Conservation (phyloP, 2,888 invertebrate genomes). For the Agonopterix arenella region DNA sequence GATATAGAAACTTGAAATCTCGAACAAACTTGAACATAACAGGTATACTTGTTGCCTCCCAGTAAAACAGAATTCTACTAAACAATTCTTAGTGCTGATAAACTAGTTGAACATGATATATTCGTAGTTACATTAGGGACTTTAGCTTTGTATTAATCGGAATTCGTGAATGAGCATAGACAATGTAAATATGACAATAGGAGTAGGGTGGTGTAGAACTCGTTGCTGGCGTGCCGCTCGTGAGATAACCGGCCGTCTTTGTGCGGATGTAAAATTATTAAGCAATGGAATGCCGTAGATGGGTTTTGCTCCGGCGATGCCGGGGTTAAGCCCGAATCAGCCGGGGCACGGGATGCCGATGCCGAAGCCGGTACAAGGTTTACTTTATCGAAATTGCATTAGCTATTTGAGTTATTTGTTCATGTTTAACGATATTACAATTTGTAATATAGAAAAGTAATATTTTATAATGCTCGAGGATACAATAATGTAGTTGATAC, state of each 20-base stretch:
- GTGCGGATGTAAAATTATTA: conserved; percentile 70
- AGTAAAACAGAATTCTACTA: conserved; percentile 12
- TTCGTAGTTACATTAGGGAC: conserved; percentile 18
- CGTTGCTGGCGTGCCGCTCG: conserved; percentile 66
- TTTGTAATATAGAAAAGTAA: too few species aligned
- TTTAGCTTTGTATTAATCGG: conserved; percentile 61
- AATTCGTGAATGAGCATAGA: conserved; percentile 69
- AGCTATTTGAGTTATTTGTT: too few species aligned
- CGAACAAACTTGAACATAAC: conserved; percentile 29
- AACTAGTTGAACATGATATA: conserved; percentile 5
- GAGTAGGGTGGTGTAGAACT: conserved; percentile 51
- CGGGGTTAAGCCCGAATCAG: conserved; percentile 42
- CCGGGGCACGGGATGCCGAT: conserved; percentile 16
- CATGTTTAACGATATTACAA: too few species aligned
- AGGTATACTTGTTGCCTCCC: conserved; percentile 16
- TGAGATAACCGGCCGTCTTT: conserved; percentile 69
- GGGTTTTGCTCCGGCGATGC: conserved; percentile 43
- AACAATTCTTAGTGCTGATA: conserved; percentile 17
- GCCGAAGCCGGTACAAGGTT: conserved; percentile 27
- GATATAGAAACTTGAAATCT: conserved; percentile 26
- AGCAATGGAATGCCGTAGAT: conserved; percentile 55
- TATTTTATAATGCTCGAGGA: too few species aligned
- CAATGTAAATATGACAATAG: conserved; percentile 75
- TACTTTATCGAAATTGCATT: conserved; percentile 25
- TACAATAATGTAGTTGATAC: neutral